Evolutionary conservation across 2,888 invertebrate genomes (phyloP), one percentile per base, ranked within the genome.

Genomic region (Erebia ligea): DNA sequence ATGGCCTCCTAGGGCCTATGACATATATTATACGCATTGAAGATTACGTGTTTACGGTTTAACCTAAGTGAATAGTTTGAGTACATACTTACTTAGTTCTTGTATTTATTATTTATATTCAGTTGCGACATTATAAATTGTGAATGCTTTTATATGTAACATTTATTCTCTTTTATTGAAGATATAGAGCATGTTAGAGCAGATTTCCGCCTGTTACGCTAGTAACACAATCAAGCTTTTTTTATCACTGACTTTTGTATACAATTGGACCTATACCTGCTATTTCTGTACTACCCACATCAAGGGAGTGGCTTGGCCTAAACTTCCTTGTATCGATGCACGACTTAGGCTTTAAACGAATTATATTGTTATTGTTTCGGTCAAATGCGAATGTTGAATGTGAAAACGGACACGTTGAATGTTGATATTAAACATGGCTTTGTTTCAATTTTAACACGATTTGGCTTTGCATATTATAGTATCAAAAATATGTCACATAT

Each of bases 271-370:
- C 45, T 57, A 66, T 54, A 58, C 25, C 34, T 25, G 42, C 61
- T 66, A 57, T 21, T 59, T 56, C 57, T 71, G 67, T 40, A 50
- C 34, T 21, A 57, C 45, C 34, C 48, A 67, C 50, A 25, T 67
- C 64, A 48, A 45, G 61, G 71, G 71, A 50, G 71, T 63, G 71
- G 67, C 50, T 17, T 48, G 48, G 59, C 48, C 63, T 63, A 56
- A 5, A 70, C 67, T 71, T 71, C 71, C 71, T 71, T 58, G 19
- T 71, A 71, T 64, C 71, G 71, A 71, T 71, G 34, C 71, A 71
- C 67, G 71, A 70, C 48, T 70, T 70, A 62, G 67, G 66, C 54
- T 70, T 62, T 67, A 56, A 70, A 70, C 70, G 62, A 66, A 66
- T 70, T 56, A 45, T 57, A 62, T 56, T 67, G 56, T 62, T 56